Conservation (phyloP, 1,140 invertebrate genomes). For the Mizuhopecten yessoensis region DNA sequence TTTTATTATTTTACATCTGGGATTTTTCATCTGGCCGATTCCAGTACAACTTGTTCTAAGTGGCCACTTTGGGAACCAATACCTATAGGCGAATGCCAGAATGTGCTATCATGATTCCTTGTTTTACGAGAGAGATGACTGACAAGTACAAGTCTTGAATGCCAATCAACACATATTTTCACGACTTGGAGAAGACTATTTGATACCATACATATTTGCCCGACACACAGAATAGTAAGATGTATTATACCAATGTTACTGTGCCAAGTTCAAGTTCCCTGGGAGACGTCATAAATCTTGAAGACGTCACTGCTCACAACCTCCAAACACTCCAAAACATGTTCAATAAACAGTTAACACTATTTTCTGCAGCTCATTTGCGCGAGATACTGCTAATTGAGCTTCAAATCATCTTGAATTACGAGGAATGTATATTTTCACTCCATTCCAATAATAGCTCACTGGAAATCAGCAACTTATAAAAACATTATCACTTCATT, state of each 20-base stretch:
- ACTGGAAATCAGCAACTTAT: too few relatives aligned
- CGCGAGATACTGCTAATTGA: too few relatives aligned
- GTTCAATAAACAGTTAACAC: neutral
- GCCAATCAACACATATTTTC: neutral
- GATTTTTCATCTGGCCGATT: too few relatives aligned
- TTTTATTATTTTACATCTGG: too few relatives aligned
- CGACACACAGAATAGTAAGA: neutral
- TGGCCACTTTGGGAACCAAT: neutral
- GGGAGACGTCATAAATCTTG: neutral
- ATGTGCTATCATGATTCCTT: neutral
- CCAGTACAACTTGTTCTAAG: too few relatives aligned
- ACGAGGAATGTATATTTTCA: neutral
- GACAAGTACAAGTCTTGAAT: neutral
- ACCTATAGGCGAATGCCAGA: neutral
- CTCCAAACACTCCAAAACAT: neutral
- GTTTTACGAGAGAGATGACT: neutral
- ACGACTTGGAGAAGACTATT: neutral
- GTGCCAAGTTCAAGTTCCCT: neutral
- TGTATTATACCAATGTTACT: neutral
- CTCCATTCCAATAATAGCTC: neutral
- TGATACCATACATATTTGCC: neutral
- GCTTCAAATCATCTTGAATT: neutral
- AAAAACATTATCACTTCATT: too few relatives aligned
- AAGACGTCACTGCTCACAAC: neutral
- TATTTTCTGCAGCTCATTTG: neutral